A percentile compares a stretch with the other conserved stretches of the same genome.
These are phyloP conservation scores for Pangasius krempfi DNA, from an alignment of 2,797 vertebrate genomes.

Conservation along the genomic window DNA sequence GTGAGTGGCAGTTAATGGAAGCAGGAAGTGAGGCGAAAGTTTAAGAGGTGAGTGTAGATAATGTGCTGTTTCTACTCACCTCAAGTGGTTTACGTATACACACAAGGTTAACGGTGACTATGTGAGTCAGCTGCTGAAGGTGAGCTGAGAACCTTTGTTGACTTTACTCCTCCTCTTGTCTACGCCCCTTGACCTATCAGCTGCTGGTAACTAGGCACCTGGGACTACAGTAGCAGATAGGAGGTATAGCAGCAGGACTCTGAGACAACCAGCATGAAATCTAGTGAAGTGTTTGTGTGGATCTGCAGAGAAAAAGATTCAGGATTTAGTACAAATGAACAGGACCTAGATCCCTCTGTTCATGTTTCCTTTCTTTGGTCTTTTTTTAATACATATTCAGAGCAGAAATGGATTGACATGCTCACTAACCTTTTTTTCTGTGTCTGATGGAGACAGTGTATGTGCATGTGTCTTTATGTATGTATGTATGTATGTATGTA, in stretches of 20 bases:
- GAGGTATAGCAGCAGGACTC: conserved; percentile 10
- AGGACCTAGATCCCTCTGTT: background rate
- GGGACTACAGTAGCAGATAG: conserved; percentile 26
- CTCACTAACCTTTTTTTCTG: background rate
- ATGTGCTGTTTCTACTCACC: conserved; percentile 1
- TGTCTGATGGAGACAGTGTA: background rate
- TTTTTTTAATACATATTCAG: background rate
- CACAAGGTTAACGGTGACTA: conserved; percentile 7
- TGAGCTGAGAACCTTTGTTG: background rate
- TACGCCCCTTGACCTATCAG: conserved; percentile 18
- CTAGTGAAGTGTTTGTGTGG: background rate
- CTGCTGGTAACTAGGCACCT: conserved; percentile 25
- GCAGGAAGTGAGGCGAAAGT: conserved; percentile 25
- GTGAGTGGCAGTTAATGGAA: conserved; percentile 2
- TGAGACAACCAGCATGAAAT: background rate
- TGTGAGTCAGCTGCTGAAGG: background rate
- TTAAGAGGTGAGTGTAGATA: conserved; percentile 9
- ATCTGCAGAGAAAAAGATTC: background rate
- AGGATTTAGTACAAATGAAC: background rate
- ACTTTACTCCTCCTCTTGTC: conserved; percentile 11
- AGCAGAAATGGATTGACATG: background rate
- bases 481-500: background rate
- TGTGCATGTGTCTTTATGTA: background rate
- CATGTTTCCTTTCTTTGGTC: background rate
- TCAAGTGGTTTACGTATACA: background rate